Evolutionary conservation across 2,797 vertebrate genomes (phyloP).

Genomic region (Lepilemur septentrionalis): DNA sequence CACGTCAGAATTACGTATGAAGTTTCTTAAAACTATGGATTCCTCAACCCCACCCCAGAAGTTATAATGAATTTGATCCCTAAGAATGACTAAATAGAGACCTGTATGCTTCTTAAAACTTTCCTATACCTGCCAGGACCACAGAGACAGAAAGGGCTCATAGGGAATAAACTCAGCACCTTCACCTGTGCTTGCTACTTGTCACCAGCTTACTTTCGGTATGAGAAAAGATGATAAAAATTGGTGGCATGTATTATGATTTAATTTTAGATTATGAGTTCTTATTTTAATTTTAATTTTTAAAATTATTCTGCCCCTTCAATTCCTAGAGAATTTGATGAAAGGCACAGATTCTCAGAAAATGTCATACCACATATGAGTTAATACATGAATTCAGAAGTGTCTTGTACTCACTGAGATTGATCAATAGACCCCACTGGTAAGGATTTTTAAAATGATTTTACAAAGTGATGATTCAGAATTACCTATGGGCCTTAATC

Average conservation of each 20-base stretch:
- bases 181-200: background rate
- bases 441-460: background rate
- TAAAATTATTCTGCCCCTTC: conserved; percentile 3
- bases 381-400: background rate
- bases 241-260: background rate
- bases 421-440: background rate
- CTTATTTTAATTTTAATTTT: background rate
- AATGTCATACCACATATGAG: background rate
- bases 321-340: conserved; percentile 8
- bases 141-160: background rate
- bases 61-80: background rate
- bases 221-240: background rate
- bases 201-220: background rate
- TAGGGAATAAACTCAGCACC: background rate
- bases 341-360: background rate
- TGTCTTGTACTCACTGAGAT: background rate
- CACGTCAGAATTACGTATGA: background rate
- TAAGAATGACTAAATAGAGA: background rate
- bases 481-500: background rate
- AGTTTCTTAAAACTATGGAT: background rate
- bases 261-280: background rate
- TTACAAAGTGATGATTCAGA: conserved; percentile 13
- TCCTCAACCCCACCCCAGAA: background rate
- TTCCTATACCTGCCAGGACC: background rate
- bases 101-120: background rate